phyloP scores from a whole-genome alignment of 2,888 invertebrate species.

The Drosophila meridiana region DNA sequence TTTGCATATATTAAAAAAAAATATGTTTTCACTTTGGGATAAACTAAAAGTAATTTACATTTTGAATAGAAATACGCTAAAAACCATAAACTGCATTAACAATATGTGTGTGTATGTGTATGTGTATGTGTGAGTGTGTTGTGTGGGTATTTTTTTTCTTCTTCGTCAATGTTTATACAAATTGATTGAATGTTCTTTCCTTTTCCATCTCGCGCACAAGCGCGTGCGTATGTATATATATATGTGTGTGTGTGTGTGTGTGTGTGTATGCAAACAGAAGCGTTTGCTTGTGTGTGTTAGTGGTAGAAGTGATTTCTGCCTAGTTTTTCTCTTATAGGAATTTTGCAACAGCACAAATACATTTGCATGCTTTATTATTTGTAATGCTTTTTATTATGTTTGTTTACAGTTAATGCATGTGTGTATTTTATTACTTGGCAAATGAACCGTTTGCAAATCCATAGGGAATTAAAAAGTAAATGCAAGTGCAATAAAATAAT shows the following conservation, averaged over 20 bases:
- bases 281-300: conserved; percentile 1
- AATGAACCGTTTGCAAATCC: conserved; percentile 30
- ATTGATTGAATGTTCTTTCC: conserved; percentile 44
- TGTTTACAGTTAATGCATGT: conserved; percentile 33
- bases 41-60: conserved; percentile 43
- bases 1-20: conserved; percentile 30
- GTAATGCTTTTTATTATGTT: conserved; percentile 20
- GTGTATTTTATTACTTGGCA: conserved; percentile 3
- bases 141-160: neutral
- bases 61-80: conserved; percentile 39
- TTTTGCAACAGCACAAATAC: conserved; percentile 55
- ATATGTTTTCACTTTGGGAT: conserved; percentile 4
- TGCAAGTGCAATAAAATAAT: conserved; percentile 52
- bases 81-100: conserved; percentile 48
- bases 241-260: conserved; percentile 1
- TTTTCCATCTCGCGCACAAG: conserved; percentile 5
- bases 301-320: conserved; percentile 12
- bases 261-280: conserved; percentile 6
- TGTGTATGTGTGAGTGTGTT: conserved; percentile 10
- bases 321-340: conserved; percentile 40
- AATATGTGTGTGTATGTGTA: conserved; percentile 27
- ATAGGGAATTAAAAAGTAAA: conserved; percentile 39
- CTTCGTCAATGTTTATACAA: conserved; percentile 39
- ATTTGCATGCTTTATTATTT: conserved; percentile 24
- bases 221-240: neutral